Conservation (phyloP, 2,797 vertebrate genomes). For the Oreortyx pictus region DNA sequence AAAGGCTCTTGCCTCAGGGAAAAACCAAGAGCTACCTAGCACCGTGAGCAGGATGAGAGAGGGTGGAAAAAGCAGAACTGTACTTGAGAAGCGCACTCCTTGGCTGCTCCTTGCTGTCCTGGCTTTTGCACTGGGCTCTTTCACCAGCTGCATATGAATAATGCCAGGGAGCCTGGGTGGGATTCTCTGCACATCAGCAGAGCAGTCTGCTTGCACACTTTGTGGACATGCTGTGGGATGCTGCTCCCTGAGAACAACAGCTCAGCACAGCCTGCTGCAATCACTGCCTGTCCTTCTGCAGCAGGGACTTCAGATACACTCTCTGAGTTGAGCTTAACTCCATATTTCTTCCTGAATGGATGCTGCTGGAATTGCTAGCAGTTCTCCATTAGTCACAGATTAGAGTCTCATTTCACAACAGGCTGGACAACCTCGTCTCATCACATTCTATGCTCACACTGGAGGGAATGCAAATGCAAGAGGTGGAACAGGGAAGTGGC, state of each 20-base stretch:
- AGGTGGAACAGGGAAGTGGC: conserved; percentile 14
- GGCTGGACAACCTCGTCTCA: conserved; percentile 62
- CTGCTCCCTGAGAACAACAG: background rate
- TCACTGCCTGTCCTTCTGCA: background rate
- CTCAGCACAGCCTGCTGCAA: background rate
- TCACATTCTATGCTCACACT: conserved; percentile 53
- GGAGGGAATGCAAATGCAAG: conserved; percentile 53
- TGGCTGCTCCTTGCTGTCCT: background rate
- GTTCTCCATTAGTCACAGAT: conserved; percentile 55
- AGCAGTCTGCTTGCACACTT: background rate
- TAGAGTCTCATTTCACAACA: conserved; percentile 63
- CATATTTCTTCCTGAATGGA: conserved; percentile 9
- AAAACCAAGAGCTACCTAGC: background rate
- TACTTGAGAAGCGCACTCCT: background rate
- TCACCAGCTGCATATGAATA: background rate
- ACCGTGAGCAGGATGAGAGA: background rate
- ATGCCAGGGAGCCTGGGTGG: background rate
- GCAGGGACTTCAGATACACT: background rate
- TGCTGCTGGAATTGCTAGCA: conserved; percentile 23
- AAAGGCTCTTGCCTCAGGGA: background rate
- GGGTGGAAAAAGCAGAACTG: background rate
- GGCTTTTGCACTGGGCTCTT: background rate
- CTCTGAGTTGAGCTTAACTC: conserved; percentile 5
- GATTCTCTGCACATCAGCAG: background rate
- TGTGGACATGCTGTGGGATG: background rate